Evolutionary conservation across 2,113 vertebrate species (phyloP).

Genomic region (Phocoena phocoena): DNA sequence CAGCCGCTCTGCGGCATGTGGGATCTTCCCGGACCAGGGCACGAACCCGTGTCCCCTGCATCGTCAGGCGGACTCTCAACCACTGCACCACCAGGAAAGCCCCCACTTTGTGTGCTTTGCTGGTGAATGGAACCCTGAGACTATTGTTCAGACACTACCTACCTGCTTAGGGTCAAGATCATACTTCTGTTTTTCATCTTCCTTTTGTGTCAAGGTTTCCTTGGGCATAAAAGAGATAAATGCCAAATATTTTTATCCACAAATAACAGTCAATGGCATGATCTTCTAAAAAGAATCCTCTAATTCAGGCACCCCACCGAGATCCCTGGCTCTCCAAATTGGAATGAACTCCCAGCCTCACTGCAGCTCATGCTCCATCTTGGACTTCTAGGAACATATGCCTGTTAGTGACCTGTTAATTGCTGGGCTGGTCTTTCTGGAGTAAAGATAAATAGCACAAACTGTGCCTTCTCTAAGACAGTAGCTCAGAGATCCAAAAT

Average conservation of each 20-base stretch:
- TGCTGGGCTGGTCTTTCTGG: not conserved
- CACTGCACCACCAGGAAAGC: too few species aligned
- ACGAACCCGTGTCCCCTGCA: too few species aligned
- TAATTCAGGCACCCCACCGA: not conserved
- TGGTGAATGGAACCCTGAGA: not conserved
- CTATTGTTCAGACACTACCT: not conserved
- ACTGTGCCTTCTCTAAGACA: not conserved
- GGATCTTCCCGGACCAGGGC: too few species aligned
- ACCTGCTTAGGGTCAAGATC: not conserved
- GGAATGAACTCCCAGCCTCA: not conserved
- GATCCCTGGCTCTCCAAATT: not conserved
- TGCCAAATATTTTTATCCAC: not conserved
- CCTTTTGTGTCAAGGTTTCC: not conserved
- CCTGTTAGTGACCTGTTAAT: not conserved
- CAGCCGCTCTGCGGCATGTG: too few species aligned
- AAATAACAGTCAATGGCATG: not conserved
- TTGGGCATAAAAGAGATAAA: not conserved
- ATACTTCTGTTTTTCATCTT: not conserved
- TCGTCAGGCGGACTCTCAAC: too few species aligned
- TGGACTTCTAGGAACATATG: not conserved
- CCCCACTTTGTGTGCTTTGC: not conserved
- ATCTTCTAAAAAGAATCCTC: not conserved
- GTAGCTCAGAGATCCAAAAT: not conserved
- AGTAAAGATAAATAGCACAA: not conserved
- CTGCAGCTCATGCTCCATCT: not conserved